Base-by-base conservation (phyloP, 1,140 invertebrate genomes). In the Notospermus geniculatus region DNA sequence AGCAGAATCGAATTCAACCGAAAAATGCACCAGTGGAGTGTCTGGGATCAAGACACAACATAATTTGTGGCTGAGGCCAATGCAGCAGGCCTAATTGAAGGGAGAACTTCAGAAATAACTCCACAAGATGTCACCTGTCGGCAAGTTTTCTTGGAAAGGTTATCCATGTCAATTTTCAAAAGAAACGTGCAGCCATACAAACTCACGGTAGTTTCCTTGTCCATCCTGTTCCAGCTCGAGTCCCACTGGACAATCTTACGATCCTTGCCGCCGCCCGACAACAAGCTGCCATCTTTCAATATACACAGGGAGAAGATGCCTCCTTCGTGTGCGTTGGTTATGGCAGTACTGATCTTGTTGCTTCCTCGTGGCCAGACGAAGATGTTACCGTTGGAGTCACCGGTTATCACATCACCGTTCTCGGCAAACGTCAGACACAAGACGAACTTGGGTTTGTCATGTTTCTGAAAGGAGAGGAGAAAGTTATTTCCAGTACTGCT, bases 361-460 rank as follows among this genome's bases (percentile, higher is more conserved):
- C 84, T 84, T 27, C 87, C 92, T 84, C 90, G 86, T 7, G 85
- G 87, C 93, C 93, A 96, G 50, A 95, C 84, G 23, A 90, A 88
- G 54, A 97, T 86, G 77, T 90, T 93, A 45, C 94, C 94, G 83
- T 90, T 94, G 1, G 92, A 93, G 73, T 97, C 94, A 1, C 93
- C 95, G 0, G 92, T 93, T 5, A 97, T 89, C 0, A 97, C 90
- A 75, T 95, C 91, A 28, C 92, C 92, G 70, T 88, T 89, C 68
- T 91, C 90, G 68, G 91, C 89, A 78, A 97, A 97, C 0, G 89
- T 89, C 50, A 97, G 81, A 71, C 91, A 94, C 15, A 93, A 90
- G 4, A 96, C 90, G 78, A 93, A 96, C 83, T 94, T 95, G 1
- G 95, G 93, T 74, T 95, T 95, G 66, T 96, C 92, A 54, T 92